Evolutionary conservation across 2,113 vertebrate genomes (phyloP), one percentile per base, ranked within the genome.

Genomic region (Formicarius rufipectus): DNA sequence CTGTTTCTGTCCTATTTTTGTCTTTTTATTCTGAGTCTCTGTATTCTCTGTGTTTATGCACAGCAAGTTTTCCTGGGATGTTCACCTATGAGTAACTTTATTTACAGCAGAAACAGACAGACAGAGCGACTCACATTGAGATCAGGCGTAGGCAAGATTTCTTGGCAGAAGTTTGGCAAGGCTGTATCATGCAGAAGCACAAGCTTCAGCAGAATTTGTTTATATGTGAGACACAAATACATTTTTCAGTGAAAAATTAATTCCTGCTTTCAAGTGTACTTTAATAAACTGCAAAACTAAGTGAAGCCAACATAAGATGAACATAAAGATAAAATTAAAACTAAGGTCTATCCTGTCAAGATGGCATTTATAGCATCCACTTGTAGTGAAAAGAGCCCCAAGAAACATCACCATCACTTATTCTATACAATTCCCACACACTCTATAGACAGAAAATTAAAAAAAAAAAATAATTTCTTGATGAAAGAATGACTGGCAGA

Each of bases 91-190:
- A 95, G 53, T 91, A 96, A 87, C 47, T 91, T 79, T 53, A 79
- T 94, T 92, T 96, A 85, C 91, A 87, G 45, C 22, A 82, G 69
- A 72, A 92, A 21, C 64, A 96, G 73, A 11, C 90, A 96, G 95
- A 85, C 87, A 97, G 68, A 56, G 59, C 87, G 4, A 72, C 28
- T 93, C 58, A 76, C 2, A 2, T 42, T 89, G 66, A 89, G 62
- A 64, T 72, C 2, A 3, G 53, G 84, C 2, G 4, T 87, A 89
- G 84, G 91, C 74, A 96, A 89, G 74, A 22, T 85, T 87, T 91
- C 78, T 84, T 95, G 95, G 81, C 91, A 91, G 69, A 49, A 91
- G 20, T 14, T 71, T 87, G 74, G 16, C 52, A 79, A 33, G 45
- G 40, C 58, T 91, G 49, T 66, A 72, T 89, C 73, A 79, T 37